A percentile compares a stretch with the other conserved stretches of the same genome.
Conservation (phyloP, 2,888 invertebrate genomes). For the Sipunculus nudus region DNA sequence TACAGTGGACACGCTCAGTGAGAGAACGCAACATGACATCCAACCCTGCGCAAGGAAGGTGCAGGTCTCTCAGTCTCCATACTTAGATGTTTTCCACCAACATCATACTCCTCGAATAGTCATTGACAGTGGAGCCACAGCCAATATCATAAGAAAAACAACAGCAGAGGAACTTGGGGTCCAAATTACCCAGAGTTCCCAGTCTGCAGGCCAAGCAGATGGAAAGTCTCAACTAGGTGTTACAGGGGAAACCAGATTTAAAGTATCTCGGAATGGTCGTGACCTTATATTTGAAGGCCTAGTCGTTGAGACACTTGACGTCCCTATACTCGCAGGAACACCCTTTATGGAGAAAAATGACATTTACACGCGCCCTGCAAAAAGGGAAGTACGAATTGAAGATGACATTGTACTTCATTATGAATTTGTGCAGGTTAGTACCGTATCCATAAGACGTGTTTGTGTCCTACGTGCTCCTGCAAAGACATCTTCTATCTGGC, state of each 20-base stretch:
- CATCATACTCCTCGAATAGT: slow-evolving; percentile 3
- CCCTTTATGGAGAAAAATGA: slow-evolving; percentile 7
- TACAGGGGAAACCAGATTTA: no score
- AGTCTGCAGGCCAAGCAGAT: slow-evolving; percentile 18
- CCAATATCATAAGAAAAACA: slow-evolving; percentile 6
- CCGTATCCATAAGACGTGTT: not conserved
- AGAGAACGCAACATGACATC: no score
- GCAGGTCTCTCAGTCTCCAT: not conserved
- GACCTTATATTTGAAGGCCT: slow-evolving; percentile 1
- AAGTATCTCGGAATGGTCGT: no score
- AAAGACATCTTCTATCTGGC: not conserved
- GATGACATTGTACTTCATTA: slow-evolving; percentile 4
- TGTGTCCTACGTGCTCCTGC: slow-evolving; percentile 2
- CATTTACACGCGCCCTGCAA: slow-evolving; percentile 4
- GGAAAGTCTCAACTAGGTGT: slow-evolving; percentile 14
- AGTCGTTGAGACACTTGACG: slow-evolving; percentile 10
- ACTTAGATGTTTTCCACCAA: not conserved
- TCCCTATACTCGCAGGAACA: slow-evolving; percentile 12
- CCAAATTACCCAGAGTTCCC: slow-evolving; percentile 10
- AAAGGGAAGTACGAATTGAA: slow-evolving; percentile 7
- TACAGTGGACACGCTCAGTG: no score
- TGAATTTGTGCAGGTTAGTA: not conserved
- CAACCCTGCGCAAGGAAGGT: not conserved
- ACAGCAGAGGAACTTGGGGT: not conserved
- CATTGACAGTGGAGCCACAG: slow-evolving; percentile 19